A percentile compares a stretch with the other conserved stretches of the same genome.
Evolutionary conservation across 2,888 invertebrate genomes (phyloP).

Genomic region (Diarsia dahlii): DNA sequence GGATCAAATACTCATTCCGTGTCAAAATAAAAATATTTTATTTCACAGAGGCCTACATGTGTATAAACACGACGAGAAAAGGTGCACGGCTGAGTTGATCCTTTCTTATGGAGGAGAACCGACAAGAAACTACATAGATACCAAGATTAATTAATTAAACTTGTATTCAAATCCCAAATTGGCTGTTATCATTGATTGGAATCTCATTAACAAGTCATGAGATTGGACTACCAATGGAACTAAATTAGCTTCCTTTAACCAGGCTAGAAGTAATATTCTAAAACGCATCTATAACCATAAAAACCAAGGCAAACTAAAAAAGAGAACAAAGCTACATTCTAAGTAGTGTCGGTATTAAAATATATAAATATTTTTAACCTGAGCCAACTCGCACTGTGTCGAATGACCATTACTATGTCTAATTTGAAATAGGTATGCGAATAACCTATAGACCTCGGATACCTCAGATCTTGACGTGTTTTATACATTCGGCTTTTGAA

Average conservation of each 20-base stretch:
- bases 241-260: neutral
- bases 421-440: conserved; percentile 68
- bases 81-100: neutral
- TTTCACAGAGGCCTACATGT: neutral
- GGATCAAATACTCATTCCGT: neutral
- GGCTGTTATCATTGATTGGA: neutral
- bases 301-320: conserved; percentile 19
- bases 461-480: conserved; percentile 29
- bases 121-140: neutral
- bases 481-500: conserved; percentile 31
- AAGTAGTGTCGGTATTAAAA: conserved; percentile 55
- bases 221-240: neutral
- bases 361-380: conserved; percentile 60
- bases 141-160: neutral
- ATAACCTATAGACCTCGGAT: conserved; percentile 55
- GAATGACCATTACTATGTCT: conserved; percentile 68
- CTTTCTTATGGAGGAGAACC: neutral
- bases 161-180: neutral
- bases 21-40: neutral
- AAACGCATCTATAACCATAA: neutral
- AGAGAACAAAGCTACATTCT: conserved; percentile 42
- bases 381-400: conserved; percentile 50
- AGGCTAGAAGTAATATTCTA: neutral
- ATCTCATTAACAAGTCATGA: neutral
- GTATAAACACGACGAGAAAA: no score